A percentile compares a stretch with the other conserved stretches of the same genome.
These are phyloP conservation scores for Xenops minutus DNA, from an alignment of 2,797 vertebrate genomes.

Conservation along the genomic window DNA sequence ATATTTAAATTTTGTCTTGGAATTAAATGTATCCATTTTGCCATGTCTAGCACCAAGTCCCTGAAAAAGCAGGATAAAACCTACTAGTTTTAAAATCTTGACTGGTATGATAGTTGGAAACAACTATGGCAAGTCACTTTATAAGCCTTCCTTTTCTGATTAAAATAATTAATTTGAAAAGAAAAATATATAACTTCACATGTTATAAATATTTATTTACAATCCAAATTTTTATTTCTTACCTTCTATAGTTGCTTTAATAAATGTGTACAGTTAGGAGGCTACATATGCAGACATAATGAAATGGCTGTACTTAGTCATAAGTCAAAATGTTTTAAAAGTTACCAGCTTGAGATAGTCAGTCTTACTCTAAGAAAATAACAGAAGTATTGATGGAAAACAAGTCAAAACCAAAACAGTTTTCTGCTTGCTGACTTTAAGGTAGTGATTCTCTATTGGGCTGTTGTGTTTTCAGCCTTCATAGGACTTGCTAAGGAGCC, in stretches of 20 bases:
- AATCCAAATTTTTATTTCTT: neutral
- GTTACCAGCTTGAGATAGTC: neutral
- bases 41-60: neutral
- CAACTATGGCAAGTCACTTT: neutral
- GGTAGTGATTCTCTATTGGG: neutral
- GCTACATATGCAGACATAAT: neutral
- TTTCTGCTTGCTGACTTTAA: neutral
- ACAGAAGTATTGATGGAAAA: neutral
- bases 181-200: neutral
- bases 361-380: neutral
- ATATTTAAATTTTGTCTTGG: neutral
- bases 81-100: neutral
- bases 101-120: neutral
- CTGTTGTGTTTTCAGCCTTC: neutral
- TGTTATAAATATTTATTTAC: neutral
- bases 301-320: neutral
- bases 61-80: neutral
- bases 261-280: neutral
- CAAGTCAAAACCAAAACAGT: neutral
- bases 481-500: neutral
- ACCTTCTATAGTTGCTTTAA: neutral
- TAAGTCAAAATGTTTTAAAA: neutral
- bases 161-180: neutral
- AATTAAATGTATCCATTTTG: neutral
- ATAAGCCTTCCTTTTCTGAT: neutral